phyloP scores from a whole-genome alignment of 2,797 vertebrate species.

The Sebastes reedi region DNA sequence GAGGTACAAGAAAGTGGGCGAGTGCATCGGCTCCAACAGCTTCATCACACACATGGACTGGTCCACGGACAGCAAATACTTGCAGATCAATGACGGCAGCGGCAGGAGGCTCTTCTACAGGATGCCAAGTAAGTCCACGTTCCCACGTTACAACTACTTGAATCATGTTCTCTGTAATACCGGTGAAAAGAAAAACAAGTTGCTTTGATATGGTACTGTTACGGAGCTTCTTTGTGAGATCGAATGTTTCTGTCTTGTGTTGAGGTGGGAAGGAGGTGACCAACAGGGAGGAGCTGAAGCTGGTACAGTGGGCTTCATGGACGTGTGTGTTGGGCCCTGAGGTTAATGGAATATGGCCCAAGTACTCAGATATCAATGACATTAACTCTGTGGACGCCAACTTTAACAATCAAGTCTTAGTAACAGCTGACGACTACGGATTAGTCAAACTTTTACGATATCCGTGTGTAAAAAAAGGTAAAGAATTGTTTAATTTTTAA shows the following conservation, averaged over 20 bases:
- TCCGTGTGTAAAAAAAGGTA: constrained; percentile 97
- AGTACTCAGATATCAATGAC: constrained; percentile 95
- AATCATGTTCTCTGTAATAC: neutral
- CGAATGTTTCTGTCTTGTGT: constrained; percentile 51
- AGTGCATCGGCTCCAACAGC: constrained; percentile 91
- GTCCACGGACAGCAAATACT: constrained; percentile 94
- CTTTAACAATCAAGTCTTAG: constrained; percentile 95
- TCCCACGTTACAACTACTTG: neutral
- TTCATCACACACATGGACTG: constrained; percentile 99
- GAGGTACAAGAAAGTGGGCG: constrained; percentile 97
- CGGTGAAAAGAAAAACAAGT: neutral
- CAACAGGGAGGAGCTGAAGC: constrained; percentile 95
- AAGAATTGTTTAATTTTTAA: neutral
- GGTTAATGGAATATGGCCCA: constrained; percentile 98
- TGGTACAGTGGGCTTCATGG: constrained; percentile 95
- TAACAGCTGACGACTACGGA: constrained; percentile 97
- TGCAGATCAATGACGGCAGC: constrained; percentile 97
- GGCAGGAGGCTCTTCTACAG: constrained; percentile 94
- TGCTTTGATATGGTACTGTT: neutral
- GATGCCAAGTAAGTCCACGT: constrained; percentile 90
- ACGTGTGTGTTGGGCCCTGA: constrained; percentile 95
- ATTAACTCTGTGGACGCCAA: constrained; percentile 98
- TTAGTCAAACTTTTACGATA: constrained; percentile 96
- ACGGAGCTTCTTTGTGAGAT: constrained; percentile 46
- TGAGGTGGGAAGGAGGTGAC: constrained; percentile 96